Percentiles rank a stretch among this genome's conserved stretches.
Conservation (phyloP, 2,888 invertebrate species). For the Eupithecia insigniata region DNA sequence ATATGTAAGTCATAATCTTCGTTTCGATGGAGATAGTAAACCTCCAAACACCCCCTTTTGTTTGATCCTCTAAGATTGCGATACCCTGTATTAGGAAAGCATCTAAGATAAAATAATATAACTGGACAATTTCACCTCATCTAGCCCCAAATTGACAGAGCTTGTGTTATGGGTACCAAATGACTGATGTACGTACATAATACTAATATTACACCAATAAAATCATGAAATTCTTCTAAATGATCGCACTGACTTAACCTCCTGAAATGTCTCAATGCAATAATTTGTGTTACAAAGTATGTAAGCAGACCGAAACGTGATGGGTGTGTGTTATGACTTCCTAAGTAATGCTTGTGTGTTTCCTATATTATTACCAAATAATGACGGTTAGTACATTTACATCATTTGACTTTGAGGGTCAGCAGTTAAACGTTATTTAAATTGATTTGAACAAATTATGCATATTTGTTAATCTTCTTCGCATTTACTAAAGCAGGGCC, state of each 20-base stretch:
- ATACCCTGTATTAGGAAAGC: too few species aligned
- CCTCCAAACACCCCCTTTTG: too few species aligned
- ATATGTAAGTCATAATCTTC: too few species aligned
- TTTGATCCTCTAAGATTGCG: too few species aligned
- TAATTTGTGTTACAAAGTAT: not conserved
- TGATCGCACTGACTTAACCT: not conserved
- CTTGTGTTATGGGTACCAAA: not conserved
- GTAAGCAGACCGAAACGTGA: slow-evolving; percentile 42
- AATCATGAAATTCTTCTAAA: not conserved
- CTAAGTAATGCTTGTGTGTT: slow-evolving; percentile 17
- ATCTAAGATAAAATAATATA: too few species aligned
- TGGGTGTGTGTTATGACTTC: slow-evolving; percentile 35
- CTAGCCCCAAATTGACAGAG: not conserved
- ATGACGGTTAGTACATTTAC: not conserved
- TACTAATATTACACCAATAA: not conserved
- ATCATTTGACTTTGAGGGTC: not conserved
- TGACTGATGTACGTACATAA: not conserved
- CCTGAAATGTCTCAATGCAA: not conserved
- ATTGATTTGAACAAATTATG: not conserved
- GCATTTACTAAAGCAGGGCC: not conserved
- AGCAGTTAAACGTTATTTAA: not conserved
- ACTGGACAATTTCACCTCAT: not conserved
- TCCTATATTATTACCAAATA: slow-evolving; percentile 39
- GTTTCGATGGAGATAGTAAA: too few species aligned
- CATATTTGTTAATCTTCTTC: not conserved